Base-by-base conservation (phyloP, 2,888 invertebrate species). In the Patella pellucida region DNA sequence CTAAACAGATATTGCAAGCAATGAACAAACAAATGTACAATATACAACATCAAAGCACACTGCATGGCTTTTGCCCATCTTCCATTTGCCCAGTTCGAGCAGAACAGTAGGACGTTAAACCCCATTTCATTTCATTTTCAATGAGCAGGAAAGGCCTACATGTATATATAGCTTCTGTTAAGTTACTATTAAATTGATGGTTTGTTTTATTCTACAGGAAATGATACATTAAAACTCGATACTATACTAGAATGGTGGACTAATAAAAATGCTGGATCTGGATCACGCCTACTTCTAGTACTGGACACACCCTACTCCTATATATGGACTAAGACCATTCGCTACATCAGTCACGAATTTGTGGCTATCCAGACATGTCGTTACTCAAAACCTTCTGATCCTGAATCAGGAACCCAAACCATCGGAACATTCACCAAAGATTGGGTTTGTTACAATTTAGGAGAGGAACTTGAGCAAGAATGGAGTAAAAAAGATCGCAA, bases 331-430 rank as follows among this genome's bases (percentile, higher is more conserved):
- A 80, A 84, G 52, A 78, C 82, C 1, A 83, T 89, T 7, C 73
- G 79, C 9, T 76, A 82, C 41, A 75, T 85, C 16, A 71, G 71
- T 0, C 81, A 83, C 51, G 79, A 80, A 11, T 89, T 82, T 77
- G 84, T 89, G 0, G 90, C 90, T 31, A 78, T 90, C 54, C 90
- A 90, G 78, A 89, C 90, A 0, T 89, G 87, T 78, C 83, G 80
- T 76, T 84, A 79, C 71, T 72, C 76, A 11, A 77, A 79, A 68
- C 52, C 82, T 7, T 70, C 76, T 27, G 86, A 84, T 73, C 82
- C 82, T 16, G 87, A 87, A 71, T 79, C 79, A 9, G 84, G 82
- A 23, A 81, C 81, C 9, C 78, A 78, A 23, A 76, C 76, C 23
- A 84, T 89, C 1, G 91, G 91, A 7, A 77, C 85, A 7, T 90